Evolutionary conservation across 1,140 invertebrate species (phyloP).

Genomic region (Scaptodrosophila lebanonensis): DNA sequence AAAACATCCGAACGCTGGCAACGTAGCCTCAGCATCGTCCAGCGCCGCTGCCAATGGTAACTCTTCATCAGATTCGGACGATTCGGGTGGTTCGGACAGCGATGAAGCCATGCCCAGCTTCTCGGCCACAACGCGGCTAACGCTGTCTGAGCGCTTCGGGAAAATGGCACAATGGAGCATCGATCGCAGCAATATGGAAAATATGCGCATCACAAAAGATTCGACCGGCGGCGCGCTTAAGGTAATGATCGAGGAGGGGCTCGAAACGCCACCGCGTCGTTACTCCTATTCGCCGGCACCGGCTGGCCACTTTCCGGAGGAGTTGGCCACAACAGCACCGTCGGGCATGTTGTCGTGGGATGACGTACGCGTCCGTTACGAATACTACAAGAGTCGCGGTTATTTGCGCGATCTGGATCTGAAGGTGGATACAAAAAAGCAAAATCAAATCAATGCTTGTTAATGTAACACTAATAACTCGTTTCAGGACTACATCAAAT

Average conservation of each 20-base stretch:
- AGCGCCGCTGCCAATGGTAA: constrained; percentile 47
- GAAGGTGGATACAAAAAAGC: constrained; percentile 42
- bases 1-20: constrained; percentile 52
- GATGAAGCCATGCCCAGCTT: constrained; percentile 73
- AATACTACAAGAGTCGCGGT: constrained; percentile 88
- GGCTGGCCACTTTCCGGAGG: constrained; percentile 86
- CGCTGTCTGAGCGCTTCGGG: constrained; percentile 89
- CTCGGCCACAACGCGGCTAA: constrained; percentile 79
- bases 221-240: constrained; percentile 82
- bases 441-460: not conserved
- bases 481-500: constrained; percentile 88
- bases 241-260: constrained; percentile 84
- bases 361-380: constrained; percentile 88
- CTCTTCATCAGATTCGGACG: constrained; percentile 74
- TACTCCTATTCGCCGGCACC: constrained; percentile 83
- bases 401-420: constrained; percentile 83
- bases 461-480: too few relatives aligned
- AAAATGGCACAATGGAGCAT: constrained; percentile 93
- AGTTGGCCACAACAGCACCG: constrained; percentile 83
- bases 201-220: constrained; percentile 89
- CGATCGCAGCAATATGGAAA: constrained; percentile 85
- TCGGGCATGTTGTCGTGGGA: constrained; percentile 88
- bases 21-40: constrained; percentile 15
- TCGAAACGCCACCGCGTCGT: constrained; percentile 76
- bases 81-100: constrained; percentile 69